Base-by-base conservation (phyloP, 2,113 vertebrate genomes). In the Donacobius atricapilla region DNA sequence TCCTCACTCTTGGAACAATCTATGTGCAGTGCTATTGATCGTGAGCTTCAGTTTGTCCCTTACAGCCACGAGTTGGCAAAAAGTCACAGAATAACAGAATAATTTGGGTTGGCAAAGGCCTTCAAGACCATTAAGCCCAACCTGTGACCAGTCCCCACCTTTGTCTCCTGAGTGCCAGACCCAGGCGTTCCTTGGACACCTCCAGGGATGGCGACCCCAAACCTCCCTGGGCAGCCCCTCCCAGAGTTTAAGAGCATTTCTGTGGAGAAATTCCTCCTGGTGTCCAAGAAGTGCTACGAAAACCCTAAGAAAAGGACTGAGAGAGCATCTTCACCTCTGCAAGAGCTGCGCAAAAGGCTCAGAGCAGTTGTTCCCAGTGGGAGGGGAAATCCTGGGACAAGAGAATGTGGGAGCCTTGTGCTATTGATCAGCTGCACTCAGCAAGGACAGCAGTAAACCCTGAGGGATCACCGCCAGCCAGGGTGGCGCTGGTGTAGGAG, bases 41-140 rank as follows among this genome's bases (percentile, higher is more conserved):
- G 27, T 78, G 79, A 93, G 90, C 82, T 93, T 70, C 85, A 84
- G 64, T 82, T 96, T 66, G 84, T 83, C 56, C 72, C 65, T 90
- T 84, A 65, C 58, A 96, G 77, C 40, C 14, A 2, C 14, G 5
- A 91, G 19, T 4, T 91, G 76, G 33, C 37, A 93, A 87, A 90
- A 92, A 90, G 7, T 17, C 44, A 39, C 15, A 45, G 16, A 53
- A 44, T 21, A 18, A 8, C 33, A n/a, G 47, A 45, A n/a, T 6
- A 23, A 68, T n/a, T 37, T 24, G 30, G 16, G 24, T 30, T 66
- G 39, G 28, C 35, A 73, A 60, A 60, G n/a, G 24, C 39, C 20
- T 45, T 37, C 9, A 51, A 11, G 33, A 21, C 39, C 53, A 17
- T 23, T 39, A 16, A 45, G 33, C 7, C 51, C 68, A 58, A 24